Evolutionary conservation across 2,888 invertebrate species (phyloP).

Genomic region (Vanessa cardui): DNA sequence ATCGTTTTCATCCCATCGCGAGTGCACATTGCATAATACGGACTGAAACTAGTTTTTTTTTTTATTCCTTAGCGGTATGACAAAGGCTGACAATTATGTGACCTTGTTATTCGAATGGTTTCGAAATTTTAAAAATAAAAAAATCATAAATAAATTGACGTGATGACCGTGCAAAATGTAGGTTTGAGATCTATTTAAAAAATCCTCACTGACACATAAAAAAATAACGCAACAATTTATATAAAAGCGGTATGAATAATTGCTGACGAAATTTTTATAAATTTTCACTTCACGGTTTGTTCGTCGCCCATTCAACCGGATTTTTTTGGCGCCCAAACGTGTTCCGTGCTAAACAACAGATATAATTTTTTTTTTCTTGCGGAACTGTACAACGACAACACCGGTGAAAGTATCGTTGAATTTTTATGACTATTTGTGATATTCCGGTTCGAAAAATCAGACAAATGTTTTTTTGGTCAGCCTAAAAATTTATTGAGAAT

Average conservation of each 20-base stretch:
- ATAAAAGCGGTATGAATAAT: not conserved
- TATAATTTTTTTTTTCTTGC: slow-evolving; percentile 51
- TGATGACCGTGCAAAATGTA: no score
- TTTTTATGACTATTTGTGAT: slow-evolving; percentile 50
- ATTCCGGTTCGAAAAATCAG: slow-evolving; percentile 37
- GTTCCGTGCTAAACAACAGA: slow-evolving; percentile 47
- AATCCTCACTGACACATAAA: no score
- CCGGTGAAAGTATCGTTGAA: slow-evolving; percentile 64
- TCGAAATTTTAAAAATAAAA: no score
- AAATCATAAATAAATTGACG: no score
- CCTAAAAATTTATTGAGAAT: slow-evolving; percentile 9
- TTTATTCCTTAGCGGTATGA: no score
- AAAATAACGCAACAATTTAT: not conserved
- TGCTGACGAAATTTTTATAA: slow-evolving; percentile 34
- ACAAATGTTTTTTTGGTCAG: slow-evolving; percentile 26
- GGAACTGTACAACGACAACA: slow-evolving; percentile 51
- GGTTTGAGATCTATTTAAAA: no score
- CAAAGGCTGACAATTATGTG: no score
- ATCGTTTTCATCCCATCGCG: no score
- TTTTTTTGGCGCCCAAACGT: slow-evolving; percentile 62
- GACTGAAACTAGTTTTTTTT: no score
- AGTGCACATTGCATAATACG: no score
- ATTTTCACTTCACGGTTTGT: slow-evolving; percentile 54
- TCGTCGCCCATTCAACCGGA: slow-evolving; percentile 52
- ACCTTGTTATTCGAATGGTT: no score